A percentile compares a stretch with the other conserved stretches of the same genome.
Evolutionary conservation across 2,797 vertebrate species (phyloP).

Genomic region (Acanthurus tractus): DNA sequence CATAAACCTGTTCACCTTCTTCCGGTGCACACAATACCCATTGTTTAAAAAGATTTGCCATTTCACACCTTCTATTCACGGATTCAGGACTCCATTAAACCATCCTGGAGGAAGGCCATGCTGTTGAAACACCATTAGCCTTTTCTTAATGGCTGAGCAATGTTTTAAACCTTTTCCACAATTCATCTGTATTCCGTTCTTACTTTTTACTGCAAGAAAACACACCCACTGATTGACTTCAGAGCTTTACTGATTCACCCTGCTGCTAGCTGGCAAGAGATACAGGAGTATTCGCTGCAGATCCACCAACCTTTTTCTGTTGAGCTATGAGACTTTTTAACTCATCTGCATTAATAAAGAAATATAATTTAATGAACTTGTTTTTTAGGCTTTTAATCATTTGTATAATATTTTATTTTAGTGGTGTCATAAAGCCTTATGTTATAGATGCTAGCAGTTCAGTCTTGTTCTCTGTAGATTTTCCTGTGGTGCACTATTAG

Average conservation of each 20-base stretch:
- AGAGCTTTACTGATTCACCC: too few species aligned
- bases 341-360: too few species aligned
- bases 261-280: too few species aligned
- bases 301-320: too few species aligned
- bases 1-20: conserved; percentile 53
- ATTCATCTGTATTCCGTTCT: background rate
- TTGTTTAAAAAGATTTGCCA: conserved; percentile 52
- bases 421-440: too few species aligned
- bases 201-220: background rate
- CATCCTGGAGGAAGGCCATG: conserved; percentile 4
- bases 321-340: too few species aligned
- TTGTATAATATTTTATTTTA: too few species aligned
- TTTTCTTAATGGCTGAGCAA: background rate
- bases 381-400: too few species aligned
- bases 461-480: background rate
- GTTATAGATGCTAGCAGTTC: too few species aligned
- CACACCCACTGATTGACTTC: too few species aligned
- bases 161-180: background rate
- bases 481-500: background rate
- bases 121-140: background rate
- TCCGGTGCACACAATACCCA: conserved; percentile 53
- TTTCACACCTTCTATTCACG: conserved; percentile 51
- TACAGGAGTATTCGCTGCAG: too few species aligned
- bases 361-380: too few species aligned
- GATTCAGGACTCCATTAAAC: background rate